These are phyloP conservation scores for Brachionus paranguensis DNA, from an alignment of 1,140 invertebrate genomes.

Conservation along the genomic window DNA sequence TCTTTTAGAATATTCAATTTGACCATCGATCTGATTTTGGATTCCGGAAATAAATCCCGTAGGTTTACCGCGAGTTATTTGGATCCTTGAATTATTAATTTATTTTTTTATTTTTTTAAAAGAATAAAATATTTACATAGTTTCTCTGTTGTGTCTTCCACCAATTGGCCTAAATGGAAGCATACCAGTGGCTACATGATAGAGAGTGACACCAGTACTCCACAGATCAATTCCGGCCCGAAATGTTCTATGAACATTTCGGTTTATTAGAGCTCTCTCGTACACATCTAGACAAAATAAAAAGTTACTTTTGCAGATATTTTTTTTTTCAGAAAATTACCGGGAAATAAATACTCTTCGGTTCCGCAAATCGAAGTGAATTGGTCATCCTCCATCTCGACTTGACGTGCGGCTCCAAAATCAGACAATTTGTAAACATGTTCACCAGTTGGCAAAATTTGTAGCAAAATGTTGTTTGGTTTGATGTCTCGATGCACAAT, in stretches of 20 bases:
- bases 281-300: neutral
- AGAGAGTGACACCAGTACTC: constrained; percentile 93
- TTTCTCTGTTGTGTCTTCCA: constrained; percentile 85
- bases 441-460: constrained; percentile 78
- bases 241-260: constrained; percentile 1
- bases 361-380: constrained; percentile 93
- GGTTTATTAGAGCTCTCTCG: neutral
- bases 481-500: constrained; percentile 90
- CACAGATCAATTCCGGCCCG: constrained; percentile 68
- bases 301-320: neutral
- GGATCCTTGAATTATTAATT: constrained; percentile 47
- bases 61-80: constrained; percentile 67
- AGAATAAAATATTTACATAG: constrained; percentile 68
- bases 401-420: constrained; percentile 88
- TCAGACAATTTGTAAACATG: constrained; percentile 90
- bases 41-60: constrained; percentile 88
- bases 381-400: constrained; percentile 83
- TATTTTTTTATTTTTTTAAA: constrained; percentile 47
- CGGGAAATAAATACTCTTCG: constrained; percentile 74
- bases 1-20: constrained; percentile 81
- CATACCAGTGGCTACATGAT: constrained; percentile 77
- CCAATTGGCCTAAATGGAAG: constrained; percentile 87
- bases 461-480: constrained; percentile 96
- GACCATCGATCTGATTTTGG: constrained; percentile 77
- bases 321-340: neutral